Base-by-base conservation (phyloP, 2,113 vertebrate genomes). In the Athene cunicularia region DNA sequence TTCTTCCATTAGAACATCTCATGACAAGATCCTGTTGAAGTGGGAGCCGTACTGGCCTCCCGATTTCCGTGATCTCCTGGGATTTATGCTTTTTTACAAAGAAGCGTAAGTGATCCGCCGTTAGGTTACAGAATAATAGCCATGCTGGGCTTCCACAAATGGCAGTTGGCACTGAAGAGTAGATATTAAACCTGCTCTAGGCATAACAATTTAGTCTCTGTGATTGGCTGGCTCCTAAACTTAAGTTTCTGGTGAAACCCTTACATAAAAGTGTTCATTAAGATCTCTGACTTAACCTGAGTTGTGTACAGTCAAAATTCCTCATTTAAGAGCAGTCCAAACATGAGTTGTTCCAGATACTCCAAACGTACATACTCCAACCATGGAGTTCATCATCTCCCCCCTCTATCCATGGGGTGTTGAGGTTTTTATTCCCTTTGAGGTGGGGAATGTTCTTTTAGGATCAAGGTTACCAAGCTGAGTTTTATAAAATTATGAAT, bases 81-180 rank as follows among this genome's bases (percentile, higher is more conserved):
- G 99, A 6, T 99, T 99, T 80, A 99, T 99, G 99, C 98, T 99
- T 5, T 99, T 99, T 90, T 99, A 99, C 96, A 99, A 99, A 92
- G 99, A 99, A 95, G 99, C 99, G 99, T 99, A 97, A 99, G 99
- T 99, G 60, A 53, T 14, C 24, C 16, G 3, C 67, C 8, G 1
- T 60, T 32, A 12, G 20, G 4, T 35, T 45, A 12, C 35, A 12
- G 4, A 35, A 1, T 4, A 14, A 14, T 11, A 49, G 11, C 72
- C 8, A 0, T 14, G 27, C 8, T 43, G 74, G 75, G 59, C 81
- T 90, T 73, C 76, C 81, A 20, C 21, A 5, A 8, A 9, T 3
- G 9, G 24, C 73, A 49, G 27, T 4, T 81, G 90, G 2, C 64
- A 9, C 4, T 28, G 58, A 49, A 19, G 24, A n/a, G 49, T 7